These are phyloP conservation scores for Norana najaformis DNA, from an alignment of 2,888 invertebrate genomes.

Conservation along the genomic window DNA sequence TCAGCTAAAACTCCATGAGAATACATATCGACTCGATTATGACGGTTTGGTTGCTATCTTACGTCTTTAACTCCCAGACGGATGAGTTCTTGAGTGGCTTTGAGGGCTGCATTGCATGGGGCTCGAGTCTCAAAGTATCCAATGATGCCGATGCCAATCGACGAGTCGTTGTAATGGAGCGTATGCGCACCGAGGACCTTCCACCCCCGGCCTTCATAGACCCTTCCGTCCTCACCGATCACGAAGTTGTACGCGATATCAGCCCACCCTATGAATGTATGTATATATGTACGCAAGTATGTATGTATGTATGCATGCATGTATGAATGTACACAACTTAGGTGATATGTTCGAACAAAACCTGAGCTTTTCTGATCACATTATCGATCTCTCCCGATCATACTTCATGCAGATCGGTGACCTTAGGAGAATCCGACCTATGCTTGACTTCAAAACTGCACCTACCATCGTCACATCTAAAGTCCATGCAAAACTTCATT, in stretches of 20 bases:
- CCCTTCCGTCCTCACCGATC: conserved; percentile 42
- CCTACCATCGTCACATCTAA: too few relatives aligned
- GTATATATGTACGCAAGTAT: conserved; percentile 15
- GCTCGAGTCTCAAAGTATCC: not conserved
- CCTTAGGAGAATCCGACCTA: too few relatives aligned
- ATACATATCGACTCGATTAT: too few relatives aligned
- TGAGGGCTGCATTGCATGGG: not conserved
- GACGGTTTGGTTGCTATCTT: too few relatives aligned
- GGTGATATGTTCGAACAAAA: too few relatives aligned
- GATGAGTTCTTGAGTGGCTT: not conserved
- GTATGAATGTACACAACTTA: not conserved
- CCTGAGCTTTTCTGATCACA: too few relatives aligned
- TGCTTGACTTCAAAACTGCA: too few relatives aligned
- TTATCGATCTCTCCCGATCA: not conserved
- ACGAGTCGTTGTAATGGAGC: conserved; percentile 64
- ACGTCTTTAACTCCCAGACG: not conserved
- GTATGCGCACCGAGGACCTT: conserved; percentile 37
- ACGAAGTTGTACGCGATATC: conserved; percentile 62
- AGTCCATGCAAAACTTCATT: too few relatives aligned
- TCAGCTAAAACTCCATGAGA: too few relatives aligned
- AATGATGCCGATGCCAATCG: not conserved
- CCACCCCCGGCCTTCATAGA: conserved; percentile 45
- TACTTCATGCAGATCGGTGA: too few relatives aligned
- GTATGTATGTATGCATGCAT: not conserved
- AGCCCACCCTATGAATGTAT: conserved; percentile 34